Evolutionary conservation across 2,113 vertebrate species (phyloP).

Genomic region (Rissa tridactyla): DNA sequence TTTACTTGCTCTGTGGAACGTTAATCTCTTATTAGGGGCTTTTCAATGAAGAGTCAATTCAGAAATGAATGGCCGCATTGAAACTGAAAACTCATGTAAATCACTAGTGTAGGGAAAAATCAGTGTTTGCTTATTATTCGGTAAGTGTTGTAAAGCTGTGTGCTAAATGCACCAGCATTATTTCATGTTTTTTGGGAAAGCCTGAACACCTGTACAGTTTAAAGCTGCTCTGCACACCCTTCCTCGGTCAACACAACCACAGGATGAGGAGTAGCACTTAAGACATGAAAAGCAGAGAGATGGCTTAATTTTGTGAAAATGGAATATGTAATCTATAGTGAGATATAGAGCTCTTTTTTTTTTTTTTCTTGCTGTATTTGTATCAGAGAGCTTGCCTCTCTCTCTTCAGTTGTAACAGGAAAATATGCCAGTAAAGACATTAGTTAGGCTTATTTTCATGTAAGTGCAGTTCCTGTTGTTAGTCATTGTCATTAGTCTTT

Average conservation of each 20-base stretch:
- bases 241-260: background rate
- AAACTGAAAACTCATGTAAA: background rate
- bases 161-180: background rate
- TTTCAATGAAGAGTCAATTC: background rate
- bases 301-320: background rate
- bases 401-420: background rate
- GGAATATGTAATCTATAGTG: background rate
- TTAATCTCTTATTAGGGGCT: background rate
- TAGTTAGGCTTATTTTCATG: background rate
- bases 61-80: fast-evolving
- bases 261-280: background rate
- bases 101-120: background rate
- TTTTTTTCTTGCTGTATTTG: background rate
- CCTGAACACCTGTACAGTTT: background rate
- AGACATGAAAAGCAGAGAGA: background rate
- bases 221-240: background rate
- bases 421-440: background rate
- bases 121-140: background rate
- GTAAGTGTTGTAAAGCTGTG: too few species aligned
- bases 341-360: too few species aligned
- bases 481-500: background rate
- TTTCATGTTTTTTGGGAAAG: background rate
- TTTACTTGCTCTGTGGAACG: background rate
- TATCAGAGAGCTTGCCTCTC: background rate
- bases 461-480: background rate